Evolutionary conservation across 2,113 vertebrate genomes (phyloP), one percentile per base, ranked within the genome.

Genomic region (Harpagus bidentatus): DNA sequence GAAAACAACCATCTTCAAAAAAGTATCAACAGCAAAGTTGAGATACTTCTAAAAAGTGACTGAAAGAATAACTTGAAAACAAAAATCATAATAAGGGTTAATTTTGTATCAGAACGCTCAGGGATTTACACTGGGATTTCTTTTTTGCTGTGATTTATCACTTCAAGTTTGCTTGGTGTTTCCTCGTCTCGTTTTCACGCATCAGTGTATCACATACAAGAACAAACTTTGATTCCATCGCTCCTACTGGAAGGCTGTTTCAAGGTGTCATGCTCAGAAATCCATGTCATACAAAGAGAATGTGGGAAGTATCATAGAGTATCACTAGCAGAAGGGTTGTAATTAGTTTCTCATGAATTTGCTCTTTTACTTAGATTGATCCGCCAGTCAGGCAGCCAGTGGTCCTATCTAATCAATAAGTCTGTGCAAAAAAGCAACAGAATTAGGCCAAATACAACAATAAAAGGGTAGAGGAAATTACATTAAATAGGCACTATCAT

Each of bases 1-100:
- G 45, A 62, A 45, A 76, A 80, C 3, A 56, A 56, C 4, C 5
- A 11, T 16, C 20, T 38, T 67, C 55, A 32, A 76, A 28, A 55
- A 36, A 21, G 8, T 11, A 58, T 15, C 40, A 58, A 10, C 0
- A 65, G 8, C 21, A 32, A 69, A 65, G 10, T 0, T 42, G 19
- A 65, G 90, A 78, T 48, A 47, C 18, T 52, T 67, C 23, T 53
- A 40, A 80, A 85, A 53, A 3, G 11, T 10, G 15, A 45, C 62
- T 55, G 38, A 80, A 80, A 83, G 9, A 87, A 6, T 28, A 86
- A 65, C 16, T 21, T 58, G 42, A 34, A 95, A 83, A 34, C 32
- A 79, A 85, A 7, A 8, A 20, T 14, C 6, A 4, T 38, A 28
- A 38, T 16, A 61, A 63, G 26, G 31, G 19, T 34, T 88, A 36